Conservation (phyloP, 2,113 vertebrate species). For the Nothoprocta pentlandii region DNA sequence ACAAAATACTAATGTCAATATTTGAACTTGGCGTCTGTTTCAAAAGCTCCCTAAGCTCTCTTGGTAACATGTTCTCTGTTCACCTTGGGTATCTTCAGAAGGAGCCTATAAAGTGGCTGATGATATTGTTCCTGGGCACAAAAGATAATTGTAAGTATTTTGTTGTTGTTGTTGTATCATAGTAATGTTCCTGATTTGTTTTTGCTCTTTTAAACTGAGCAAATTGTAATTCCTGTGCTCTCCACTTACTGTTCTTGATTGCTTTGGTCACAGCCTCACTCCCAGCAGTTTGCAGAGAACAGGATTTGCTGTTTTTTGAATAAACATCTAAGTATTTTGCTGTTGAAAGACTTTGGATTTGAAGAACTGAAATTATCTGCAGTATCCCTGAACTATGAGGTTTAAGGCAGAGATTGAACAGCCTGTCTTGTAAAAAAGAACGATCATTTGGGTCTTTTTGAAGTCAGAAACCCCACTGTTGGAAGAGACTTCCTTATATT, state of each 20-base stretch:
- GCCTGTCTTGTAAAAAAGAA: background rate
- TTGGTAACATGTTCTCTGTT: background rate
- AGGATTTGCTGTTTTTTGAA: background rate
- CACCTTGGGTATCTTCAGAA: conserved; percentile 16
- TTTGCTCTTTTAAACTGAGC: background rate
- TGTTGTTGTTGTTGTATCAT: background rate
- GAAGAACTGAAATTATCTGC: background rate
- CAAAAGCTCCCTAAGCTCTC: conserved; percentile 4
- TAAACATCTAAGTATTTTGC: background rate
- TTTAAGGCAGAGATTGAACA: background rate
- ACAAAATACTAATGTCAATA: background rate
- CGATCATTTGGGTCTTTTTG: background rate
- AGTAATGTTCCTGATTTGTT: background rate
- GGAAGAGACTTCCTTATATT: background rate
- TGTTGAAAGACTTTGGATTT: background rate
- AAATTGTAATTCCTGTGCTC: background rate
- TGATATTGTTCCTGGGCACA: background rate
- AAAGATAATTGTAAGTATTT: conserved; percentile 53
- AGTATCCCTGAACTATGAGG: background rate
- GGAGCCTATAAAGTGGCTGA: background rate
- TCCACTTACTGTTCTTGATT: background rate
- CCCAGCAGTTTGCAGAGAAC: background rate
- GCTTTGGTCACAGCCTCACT: background rate
- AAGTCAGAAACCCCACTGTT: background rate
- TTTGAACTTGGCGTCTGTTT: background rate